Evolutionary conservation across 92 coral and sea anemone genomes (phyloP).

Genomic region (Zoanthus sansibaricus): DNA sequence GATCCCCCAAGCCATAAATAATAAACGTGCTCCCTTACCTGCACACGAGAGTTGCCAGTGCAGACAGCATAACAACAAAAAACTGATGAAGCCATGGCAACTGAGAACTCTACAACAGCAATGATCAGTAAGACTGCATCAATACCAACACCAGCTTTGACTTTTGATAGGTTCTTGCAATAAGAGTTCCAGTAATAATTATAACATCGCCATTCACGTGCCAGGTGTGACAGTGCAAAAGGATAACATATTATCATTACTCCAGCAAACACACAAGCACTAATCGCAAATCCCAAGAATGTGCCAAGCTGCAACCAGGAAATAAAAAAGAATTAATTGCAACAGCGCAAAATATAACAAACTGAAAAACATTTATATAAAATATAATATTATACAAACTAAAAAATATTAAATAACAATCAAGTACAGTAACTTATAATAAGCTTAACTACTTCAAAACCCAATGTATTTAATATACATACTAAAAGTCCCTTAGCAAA

Average conservation of each 20-base stretch:
- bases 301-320: constrained; percentile 67
- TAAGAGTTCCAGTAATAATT: no score
- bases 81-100: constrained; percentile 74
- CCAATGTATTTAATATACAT: no score
- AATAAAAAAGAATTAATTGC: neutral
- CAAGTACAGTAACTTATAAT: no score
- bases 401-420: no score
- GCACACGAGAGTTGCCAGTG: constrained; percentile 33
- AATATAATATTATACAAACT: no score
- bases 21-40: neutral
- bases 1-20: no score
- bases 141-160: constrained; percentile 64
- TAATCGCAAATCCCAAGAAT: constrained; percentile 84
- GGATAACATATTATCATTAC: constrained; percentile 70
- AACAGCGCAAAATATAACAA: no score
- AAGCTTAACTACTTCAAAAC: no score
- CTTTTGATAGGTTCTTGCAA: no score
- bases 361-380: no score
- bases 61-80: constrained; percentile 77
- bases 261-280: constrained; percentile 68
- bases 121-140: constrained; percentile 59
- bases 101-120: constrained; percentile 69
- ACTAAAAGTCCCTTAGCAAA: no score
- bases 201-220: neutral
- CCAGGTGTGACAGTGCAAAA: constrained; percentile 47